Conservation (phyloP, 2,797 vertebrate genomes). For the Cynopterus sphinx region DNA sequence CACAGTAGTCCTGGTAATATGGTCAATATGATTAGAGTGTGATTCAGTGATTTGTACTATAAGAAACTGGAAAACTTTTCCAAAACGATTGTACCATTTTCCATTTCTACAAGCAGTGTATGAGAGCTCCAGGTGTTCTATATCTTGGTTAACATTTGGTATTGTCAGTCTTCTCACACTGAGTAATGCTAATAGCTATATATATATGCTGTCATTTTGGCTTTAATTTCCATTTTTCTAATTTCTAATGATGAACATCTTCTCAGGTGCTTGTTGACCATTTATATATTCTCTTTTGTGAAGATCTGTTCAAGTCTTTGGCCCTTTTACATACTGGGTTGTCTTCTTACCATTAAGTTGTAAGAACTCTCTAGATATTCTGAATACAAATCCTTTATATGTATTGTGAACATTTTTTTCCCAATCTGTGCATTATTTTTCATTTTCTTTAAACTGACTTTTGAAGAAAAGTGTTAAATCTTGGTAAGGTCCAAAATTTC, state of each 20-base stretch:
- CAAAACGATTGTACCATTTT: background rate
- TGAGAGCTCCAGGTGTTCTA: background rate
- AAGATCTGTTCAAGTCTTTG: conserved; percentile 13
- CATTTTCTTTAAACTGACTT: conserved; percentile 22
- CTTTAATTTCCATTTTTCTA: background rate
- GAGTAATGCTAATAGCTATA: background rate
- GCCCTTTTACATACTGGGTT: background rate
- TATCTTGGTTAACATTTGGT: background rate
- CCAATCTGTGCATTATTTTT: background rate
- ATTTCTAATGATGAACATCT: conserved; percentile 11
- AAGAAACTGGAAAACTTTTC: background rate
- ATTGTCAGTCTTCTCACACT: background rate
- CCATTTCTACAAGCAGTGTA: background rate
- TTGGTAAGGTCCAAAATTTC: conserved; percentile 34
- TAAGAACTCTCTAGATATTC: background rate
- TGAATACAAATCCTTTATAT: background rate
- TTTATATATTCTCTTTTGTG: background rate
- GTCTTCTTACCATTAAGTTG: background rate
- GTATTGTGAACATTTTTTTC: background rate
- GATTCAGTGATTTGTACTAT: background rate
- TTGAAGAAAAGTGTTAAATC: conserved; percentile 40
- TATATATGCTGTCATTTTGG: background rate
- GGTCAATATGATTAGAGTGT: background rate
- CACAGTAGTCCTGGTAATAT: background rate
- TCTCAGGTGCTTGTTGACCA: background rate